Evolutionary conservation across 2,888 invertebrate genomes (phyloP).

Genomic region (Dichetophora obliterata): DNA sequence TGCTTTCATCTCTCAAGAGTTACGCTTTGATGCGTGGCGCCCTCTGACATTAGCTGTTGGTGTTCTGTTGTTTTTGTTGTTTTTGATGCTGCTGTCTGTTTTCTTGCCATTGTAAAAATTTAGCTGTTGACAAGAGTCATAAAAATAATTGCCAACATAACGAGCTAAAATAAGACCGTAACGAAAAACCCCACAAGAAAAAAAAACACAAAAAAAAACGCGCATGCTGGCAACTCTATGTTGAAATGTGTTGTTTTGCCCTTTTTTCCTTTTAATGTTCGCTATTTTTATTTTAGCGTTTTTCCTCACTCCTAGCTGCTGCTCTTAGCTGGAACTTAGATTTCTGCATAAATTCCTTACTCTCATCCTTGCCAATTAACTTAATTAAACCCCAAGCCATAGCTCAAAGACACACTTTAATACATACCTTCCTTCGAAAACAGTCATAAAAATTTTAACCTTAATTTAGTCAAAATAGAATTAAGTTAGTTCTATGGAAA

Average conservation of each 20-base stretch:
- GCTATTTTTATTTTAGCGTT: background rate
- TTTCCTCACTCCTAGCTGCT: background rate
- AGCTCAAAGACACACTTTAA: background rate
- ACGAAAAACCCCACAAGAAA: background rate
- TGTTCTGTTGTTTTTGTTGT: background rate
- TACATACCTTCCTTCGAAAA: background rate
- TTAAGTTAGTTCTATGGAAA: background rate
- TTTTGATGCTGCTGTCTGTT: constrained; percentile 5
- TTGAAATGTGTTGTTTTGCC: background rate
- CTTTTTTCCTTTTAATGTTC: background rate
- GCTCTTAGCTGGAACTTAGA: background rate
- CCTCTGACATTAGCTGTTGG: background rate
- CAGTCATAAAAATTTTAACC: background rate
- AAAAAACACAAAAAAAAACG: background rate
- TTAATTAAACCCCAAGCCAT: constrained; percentile 21
- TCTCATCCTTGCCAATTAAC: constrained; percentile 23
- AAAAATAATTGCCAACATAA: constrained; percentile 38
- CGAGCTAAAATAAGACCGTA: constrained; percentile 30
- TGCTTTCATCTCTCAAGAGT: constrained; percentile 23
- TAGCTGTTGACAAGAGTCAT: constrained; percentile 27
- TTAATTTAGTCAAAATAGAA: background rate
- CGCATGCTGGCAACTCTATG: background rate
- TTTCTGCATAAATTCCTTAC: background rate
- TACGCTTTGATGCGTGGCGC: constrained; percentile 26
- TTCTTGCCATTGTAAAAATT: constrained; percentile 6